Conservation (phyloP, 2,113 vertebrate species). For the Plecotus auritus region DNA sequence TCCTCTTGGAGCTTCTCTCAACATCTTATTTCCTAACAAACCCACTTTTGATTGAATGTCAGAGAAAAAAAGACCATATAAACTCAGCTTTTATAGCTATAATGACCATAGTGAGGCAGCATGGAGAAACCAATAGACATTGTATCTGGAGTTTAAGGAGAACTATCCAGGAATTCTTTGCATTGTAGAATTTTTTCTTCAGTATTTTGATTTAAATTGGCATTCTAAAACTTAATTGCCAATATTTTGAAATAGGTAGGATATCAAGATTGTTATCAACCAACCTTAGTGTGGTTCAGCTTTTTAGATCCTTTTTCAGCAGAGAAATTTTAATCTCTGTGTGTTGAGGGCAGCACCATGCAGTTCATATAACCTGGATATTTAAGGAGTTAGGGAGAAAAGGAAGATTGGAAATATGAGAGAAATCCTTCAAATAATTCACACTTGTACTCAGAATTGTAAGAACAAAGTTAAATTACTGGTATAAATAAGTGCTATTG, state of each 20-base stretch:
- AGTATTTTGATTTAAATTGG: neutral
- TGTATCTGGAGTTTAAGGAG: neutral
- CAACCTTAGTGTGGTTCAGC: neutral
- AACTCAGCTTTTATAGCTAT: neutral
- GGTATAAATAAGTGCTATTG: neutral
- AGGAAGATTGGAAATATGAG: neutral
- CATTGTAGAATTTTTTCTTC: neutral
- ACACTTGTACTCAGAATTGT: neutral
- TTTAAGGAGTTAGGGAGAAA: neutral
- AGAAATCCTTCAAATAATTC: neutral
- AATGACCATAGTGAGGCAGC: neutral
- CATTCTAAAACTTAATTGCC: neutral
- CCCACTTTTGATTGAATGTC: neutral
- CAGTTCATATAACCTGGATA: neutral
- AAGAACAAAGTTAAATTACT: neutral
- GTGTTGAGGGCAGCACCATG: neutral
- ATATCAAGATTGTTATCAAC: neutral
- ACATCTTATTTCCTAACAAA: neutral
- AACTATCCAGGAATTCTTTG: neutral
- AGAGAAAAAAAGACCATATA: neutral
- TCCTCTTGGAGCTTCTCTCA: neutral
- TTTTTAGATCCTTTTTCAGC: neutral
- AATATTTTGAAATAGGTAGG: neutral
- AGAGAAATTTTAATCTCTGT: neutral
- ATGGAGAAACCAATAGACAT: neutral